phyloP scores from a whole-genome alignment of 2,888 invertebrate genomes.

The Himalopsyche tibetana region DNA sequence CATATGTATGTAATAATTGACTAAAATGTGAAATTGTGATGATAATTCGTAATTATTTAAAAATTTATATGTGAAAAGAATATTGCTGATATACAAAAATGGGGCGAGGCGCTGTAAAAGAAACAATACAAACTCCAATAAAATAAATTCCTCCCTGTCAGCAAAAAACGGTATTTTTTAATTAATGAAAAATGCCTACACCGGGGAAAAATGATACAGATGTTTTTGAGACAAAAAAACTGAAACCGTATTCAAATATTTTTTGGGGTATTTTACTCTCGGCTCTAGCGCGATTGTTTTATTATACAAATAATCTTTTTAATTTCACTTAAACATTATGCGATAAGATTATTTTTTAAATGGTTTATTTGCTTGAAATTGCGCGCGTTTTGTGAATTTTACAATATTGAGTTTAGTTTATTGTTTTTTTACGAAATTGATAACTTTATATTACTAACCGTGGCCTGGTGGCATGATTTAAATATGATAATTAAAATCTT shows the following conservation, averaged over 20 bases:
- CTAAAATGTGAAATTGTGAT: no score
- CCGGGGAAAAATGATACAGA: conserved; percentile 30
- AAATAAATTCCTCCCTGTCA: conserved; percentile 16
- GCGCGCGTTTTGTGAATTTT: background rate
- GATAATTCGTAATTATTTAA: background rate
- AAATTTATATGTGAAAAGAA: background rate
- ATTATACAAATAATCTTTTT: background rate
- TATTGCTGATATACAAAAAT: background rate
- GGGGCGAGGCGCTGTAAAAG: background rate
- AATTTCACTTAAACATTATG: background rate
- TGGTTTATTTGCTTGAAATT: background rate
- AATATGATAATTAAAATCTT: no score
- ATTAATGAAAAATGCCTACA: conserved; percentile 30
- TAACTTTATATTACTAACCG: no score
- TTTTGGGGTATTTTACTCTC: background rate
- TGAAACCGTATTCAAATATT: background rate
- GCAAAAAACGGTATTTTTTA: conserved; percentile 11
- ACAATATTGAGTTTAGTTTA: background rate
- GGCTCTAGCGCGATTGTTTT: background rate
- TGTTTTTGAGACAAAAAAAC: conserved; percentile 2
- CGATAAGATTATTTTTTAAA: background rate
- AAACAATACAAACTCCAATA: conserved; percentile 26
- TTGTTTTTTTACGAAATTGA: no score
- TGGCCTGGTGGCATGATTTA: no score
- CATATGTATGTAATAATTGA: no score